These are phyloP conservation scores for Sebastes fasciatus DNA, from an alignment of 2,113 vertebrate genomes.

Conservation along the genomic window DNA sequence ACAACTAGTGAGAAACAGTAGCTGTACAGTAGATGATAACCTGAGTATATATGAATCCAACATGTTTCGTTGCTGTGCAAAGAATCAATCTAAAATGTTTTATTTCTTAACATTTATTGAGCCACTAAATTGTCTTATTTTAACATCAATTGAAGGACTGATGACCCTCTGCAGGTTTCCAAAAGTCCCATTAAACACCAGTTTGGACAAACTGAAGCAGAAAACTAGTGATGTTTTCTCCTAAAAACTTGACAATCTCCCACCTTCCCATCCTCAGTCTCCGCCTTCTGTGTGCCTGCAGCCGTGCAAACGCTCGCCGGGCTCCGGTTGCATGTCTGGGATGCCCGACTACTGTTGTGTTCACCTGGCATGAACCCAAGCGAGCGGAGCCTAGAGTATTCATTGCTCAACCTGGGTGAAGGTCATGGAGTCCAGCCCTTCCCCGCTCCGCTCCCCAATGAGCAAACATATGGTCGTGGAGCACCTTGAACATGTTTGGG, in stretches of 20 bases:
- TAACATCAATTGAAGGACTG: background rate
- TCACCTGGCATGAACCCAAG: conserved; percentile 85
- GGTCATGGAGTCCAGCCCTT: conserved; percentile 79
- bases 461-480: conserved; percentile 85
- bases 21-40: background rate
- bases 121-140: background rate
- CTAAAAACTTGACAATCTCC: conserved; percentile 6
- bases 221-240: background rate
- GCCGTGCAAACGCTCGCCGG: conserved; percentile 19
- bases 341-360: conserved; percentile 59
- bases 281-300: conserved; percentile 2
- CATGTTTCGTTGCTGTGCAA: background rate
- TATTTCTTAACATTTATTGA: background rate
- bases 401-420: conserved; percentile 82
- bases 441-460: conserved; percentile 79
- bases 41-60: background rate
- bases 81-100: background rate
- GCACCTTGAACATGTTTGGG: conserved; percentile 85
- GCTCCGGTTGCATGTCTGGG: conserved; percentile 54
- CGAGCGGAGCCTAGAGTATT: conserved; percentile 80
- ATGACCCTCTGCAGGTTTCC: background rate
- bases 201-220: background rate
- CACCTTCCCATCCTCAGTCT: background rate
- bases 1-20: background rate
- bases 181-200: background rate